phyloP scores from a whole-genome alignment of 2,888 invertebrate species.

The Myopa testacea region DNA sequence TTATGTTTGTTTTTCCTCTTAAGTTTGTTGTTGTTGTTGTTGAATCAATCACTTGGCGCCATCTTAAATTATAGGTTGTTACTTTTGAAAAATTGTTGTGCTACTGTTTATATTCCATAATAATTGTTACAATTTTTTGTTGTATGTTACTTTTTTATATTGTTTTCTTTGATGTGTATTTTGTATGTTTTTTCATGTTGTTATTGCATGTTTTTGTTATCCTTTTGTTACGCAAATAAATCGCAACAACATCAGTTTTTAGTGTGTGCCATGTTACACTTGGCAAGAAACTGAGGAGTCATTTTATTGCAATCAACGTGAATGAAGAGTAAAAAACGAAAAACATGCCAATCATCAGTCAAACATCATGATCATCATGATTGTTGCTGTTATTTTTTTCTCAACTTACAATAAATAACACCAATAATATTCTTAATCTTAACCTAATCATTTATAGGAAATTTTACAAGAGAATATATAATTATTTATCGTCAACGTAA shows the following conservation, averaged over 20 bases:
- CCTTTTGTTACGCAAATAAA: conserved; percentile 21
- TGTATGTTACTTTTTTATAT: no score
- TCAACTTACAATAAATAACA: no score
- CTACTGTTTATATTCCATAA: background rate
- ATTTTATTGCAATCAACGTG: background rate
- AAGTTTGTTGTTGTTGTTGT: conserved; percentile 13
- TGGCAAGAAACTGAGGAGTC: conserved; percentile 20
- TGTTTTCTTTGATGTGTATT: background rate
- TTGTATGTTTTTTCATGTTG: background rate
- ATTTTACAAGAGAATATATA: no score
- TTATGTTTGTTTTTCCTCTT: no score
- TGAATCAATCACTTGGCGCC: conserved; percentile 52
- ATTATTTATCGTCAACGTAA: no score
- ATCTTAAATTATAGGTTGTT: conserved; percentile 51
- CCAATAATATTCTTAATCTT: no score
- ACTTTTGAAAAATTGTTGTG: background rate
- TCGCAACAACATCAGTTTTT: conserved; percentile 13
- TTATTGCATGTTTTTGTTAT: background rate
- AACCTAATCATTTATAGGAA: no score
- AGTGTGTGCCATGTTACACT: conserved; percentile 8
- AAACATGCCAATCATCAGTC: no score
- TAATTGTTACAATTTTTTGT: background rate
- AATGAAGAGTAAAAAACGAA: no score
- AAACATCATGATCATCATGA: no score
- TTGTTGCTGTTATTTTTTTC: no score